Percentiles rank a stretch among this genome's conserved stretches.
Conservation (phyloP, 2,113 vertebrate species). For the Archilochus colubris region DNA sequence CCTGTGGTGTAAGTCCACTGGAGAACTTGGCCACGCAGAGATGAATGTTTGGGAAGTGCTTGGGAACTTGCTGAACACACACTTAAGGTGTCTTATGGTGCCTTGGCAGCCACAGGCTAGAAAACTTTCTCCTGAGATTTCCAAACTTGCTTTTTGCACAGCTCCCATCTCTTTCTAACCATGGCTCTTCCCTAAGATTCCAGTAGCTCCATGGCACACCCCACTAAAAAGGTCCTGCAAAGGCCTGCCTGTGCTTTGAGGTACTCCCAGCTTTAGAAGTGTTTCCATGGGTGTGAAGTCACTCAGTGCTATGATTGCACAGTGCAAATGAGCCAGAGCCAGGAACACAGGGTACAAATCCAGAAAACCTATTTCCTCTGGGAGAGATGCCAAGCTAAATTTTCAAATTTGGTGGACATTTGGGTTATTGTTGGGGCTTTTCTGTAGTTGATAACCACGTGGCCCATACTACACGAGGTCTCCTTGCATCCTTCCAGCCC, state of each 20-base stretch:
- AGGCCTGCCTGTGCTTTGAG: not conserved
- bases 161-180: not conserved
- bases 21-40: not conserved
- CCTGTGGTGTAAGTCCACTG: not conserved
- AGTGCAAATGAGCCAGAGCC: not conserved
- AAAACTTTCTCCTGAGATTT: not conserved
- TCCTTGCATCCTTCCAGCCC: not conserved
- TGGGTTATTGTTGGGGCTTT: not conserved
- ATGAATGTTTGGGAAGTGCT: not conserved
- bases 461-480: accelerated
- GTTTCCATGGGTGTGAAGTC: not conserved
- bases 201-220: not conserved
- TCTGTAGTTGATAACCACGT: not conserved
- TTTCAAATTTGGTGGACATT: not conserved
- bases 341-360: not conserved
- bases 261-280: not conserved
- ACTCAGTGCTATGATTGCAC: not conserved
- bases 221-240: not conserved
- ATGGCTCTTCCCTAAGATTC: not conserved
- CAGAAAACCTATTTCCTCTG: not conserved
- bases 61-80: not conserved
- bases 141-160: not conserved
- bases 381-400: not conserved
- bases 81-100: not conserved
- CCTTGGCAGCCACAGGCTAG: not conserved